Conservation (phyloP, 2,113 vertebrate genomes). For the Mormoops blainvillei region DNA sequence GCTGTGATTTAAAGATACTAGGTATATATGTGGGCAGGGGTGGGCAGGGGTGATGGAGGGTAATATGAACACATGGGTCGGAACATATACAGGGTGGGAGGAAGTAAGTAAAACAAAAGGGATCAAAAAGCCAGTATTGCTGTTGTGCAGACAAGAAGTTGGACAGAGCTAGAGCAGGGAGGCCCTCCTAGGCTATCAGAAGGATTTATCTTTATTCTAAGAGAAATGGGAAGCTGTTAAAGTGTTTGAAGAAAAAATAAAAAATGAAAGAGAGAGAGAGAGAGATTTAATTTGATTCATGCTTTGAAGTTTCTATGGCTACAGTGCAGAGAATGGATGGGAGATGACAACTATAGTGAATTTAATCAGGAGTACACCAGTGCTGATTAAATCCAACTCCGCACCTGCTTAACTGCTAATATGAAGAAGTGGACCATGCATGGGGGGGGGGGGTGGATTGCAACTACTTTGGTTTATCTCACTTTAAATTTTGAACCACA, state of each 20-base stretch:
- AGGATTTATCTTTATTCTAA: background rate
- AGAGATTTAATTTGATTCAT: background rate
- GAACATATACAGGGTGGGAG: background rate
- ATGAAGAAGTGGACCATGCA: background rate
- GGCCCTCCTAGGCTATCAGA: background rate
- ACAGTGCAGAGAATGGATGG: background rate
- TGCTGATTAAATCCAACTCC: background rate
- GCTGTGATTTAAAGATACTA: background rate
- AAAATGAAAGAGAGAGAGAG: background rate
- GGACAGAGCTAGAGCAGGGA: background rate
- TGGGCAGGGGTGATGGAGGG: background rate
- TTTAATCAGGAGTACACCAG: background rate
- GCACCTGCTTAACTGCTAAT: background rate
- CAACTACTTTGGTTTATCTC: background rate
- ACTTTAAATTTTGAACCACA: background rate
- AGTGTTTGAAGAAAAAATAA: background rate
- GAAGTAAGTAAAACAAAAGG: background rate
- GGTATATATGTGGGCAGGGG: too few relatives aligned
- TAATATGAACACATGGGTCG: too few relatives aligned
- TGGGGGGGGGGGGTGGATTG: background rate
- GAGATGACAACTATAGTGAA: background rate
- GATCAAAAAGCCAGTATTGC: background rate
- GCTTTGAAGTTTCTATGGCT: background rate
- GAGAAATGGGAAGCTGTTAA: background rate
- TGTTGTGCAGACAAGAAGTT: background rate